Conservation (phyloP, 1,140 invertebrate species). For the Heliconius eleuchia region DNA sequence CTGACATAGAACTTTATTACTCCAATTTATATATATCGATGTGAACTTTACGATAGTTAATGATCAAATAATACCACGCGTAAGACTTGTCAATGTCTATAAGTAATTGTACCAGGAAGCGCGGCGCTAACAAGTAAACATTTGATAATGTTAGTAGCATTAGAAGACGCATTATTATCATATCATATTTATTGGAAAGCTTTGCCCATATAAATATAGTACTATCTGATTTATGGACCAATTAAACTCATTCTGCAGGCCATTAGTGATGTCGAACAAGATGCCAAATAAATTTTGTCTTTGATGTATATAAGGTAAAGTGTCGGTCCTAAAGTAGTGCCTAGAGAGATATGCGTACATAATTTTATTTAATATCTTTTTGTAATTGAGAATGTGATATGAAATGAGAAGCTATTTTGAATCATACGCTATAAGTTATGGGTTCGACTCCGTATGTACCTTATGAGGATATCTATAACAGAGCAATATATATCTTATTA, state of each 20-base stretch:
- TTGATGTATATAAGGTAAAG: constrained; percentile 36
- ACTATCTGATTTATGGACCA: constrained; percentile 42
- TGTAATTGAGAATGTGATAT: too few species aligned
- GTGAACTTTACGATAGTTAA: constrained; percentile 1
- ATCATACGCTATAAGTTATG: too few species aligned
- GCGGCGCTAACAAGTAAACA: constrained; percentile 21
- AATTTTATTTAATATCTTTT: not conserved
- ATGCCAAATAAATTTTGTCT: constrained; percentile 40
- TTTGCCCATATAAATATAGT: constrained; percentile 40
- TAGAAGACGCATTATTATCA: constrained; percentile 35
- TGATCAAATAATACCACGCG: constrained; percentile 1
- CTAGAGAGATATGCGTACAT: constrained; percentile 14
- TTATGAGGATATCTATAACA: too few species aligned
- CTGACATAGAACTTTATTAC: too few species aligned
- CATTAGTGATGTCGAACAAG: constrained; percentile 42
- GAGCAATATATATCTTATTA: too few species aligned
- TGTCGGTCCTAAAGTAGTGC: constrained; percentile 28
- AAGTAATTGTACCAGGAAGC: constrained; percentile 35
- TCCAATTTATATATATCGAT: constrained; percentile 1
- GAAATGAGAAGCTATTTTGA: too few species aligned
- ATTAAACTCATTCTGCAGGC: constrained; percentile 44
- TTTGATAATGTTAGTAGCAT: constrained; percentile 21
- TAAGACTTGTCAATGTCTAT: not conserved
- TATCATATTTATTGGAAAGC: constrained; percentile 42
- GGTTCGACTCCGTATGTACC: too few species aligned